A percentile compares a stretch with the other conserved stretches of the same genome.
These are phyloP conservation scores for Chelidonichthys spinosus DNA, from an alignment of 2,797 vertebrate genomes.

Conservation along the genomic window DNA sequence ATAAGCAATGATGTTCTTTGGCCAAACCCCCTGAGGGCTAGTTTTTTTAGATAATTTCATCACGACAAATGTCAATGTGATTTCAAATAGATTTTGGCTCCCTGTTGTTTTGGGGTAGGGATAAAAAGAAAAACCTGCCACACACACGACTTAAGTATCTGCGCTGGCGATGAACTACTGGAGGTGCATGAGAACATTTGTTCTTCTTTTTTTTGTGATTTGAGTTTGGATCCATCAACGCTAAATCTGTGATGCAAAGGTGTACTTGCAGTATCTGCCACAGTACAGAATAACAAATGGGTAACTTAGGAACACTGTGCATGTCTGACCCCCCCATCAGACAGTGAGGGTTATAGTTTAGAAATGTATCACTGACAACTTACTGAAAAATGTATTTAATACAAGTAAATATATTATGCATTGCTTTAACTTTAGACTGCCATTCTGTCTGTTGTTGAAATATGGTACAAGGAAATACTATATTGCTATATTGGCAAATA, in stretches of 20 bases:
- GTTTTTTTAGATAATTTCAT: background rate
- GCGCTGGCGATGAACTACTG: slow-evolving; percentile 28
- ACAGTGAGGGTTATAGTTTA: slow-evolving; percentile 61
- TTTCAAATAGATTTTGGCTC: background rate
- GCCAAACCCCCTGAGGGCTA: background rate
- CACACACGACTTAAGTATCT: slow-evolving; percentile 43
- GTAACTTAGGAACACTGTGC: slow-evolving; percentile 64
- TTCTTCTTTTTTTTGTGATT: slow-evolving; percentile 6
- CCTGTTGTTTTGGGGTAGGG: background rate
- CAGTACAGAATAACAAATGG: slow-evolving; percentile 42
- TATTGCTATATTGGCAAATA: slow-evolving; percentile 72
- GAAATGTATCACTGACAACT: slow-evolving; percentile 71
- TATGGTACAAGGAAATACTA: slow-evolving; percentile 66
- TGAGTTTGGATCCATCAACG: slow-evolving; percentile 35
- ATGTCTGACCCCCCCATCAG: slow-evolving; percentile 55
- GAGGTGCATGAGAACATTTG: slow-evolving; percentile 30
- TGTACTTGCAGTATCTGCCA: slow-evolving; percentile 57
- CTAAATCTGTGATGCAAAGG: slow-evolving; percentile 52
- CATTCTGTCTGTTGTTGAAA: slow-evolving; percentile 63
- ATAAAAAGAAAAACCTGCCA: slow-evolving; percentile 1
- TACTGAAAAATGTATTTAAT: slow-evolving; percentile 67
- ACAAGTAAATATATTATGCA: slow-evolving; percentile 60
- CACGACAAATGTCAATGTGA: background rate
- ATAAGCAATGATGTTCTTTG: background rate
- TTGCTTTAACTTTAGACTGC: slow-evolving; percentile 70